phyloP scores from a whole-genome alignment of 30 jellyfish, hydroid and myxozoan species.

The Morbakka virulenta region DNA sequence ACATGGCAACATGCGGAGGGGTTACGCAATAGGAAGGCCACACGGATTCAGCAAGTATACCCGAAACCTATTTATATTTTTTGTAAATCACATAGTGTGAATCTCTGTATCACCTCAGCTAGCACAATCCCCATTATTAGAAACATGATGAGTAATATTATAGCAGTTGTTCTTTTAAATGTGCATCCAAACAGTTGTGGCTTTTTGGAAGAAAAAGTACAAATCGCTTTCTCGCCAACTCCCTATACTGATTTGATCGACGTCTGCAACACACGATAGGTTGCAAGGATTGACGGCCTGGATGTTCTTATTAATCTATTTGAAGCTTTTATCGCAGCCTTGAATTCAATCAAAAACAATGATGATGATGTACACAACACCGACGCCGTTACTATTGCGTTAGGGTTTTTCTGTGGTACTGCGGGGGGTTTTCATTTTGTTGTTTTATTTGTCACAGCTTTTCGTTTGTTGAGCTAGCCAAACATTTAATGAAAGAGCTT shows the following conservation, averaged over 20 bases:
- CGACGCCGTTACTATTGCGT: neutral
- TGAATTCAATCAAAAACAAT: neutral
- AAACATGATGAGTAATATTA: neutral
- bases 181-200: neutral
- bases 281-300: neutral
- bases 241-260: neutral
- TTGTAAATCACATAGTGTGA: neutral
- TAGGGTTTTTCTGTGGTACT: neutral
- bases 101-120: neutral
- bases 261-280: neutral
- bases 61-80: constrained; percentile 11
- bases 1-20: constrained; percentile 51
- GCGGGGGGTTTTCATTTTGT: neutral
- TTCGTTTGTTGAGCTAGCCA: neutral
- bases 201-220: neutral
- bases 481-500: neutral
- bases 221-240: neutral
- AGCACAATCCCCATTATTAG: neutral
- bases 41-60: constrained; percentile 1
- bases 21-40: constrained; percentile 27
- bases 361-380: neutral
- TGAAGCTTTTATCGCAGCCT: neutral
- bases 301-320: neutral
- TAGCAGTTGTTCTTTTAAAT: neutral
- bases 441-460: neutral